Evolutionary conservation across 1,140 invertebrate species (phyloP), one percentile per base, ranked within the genome.

Genomic region (Micrasema longulum): DNA sequence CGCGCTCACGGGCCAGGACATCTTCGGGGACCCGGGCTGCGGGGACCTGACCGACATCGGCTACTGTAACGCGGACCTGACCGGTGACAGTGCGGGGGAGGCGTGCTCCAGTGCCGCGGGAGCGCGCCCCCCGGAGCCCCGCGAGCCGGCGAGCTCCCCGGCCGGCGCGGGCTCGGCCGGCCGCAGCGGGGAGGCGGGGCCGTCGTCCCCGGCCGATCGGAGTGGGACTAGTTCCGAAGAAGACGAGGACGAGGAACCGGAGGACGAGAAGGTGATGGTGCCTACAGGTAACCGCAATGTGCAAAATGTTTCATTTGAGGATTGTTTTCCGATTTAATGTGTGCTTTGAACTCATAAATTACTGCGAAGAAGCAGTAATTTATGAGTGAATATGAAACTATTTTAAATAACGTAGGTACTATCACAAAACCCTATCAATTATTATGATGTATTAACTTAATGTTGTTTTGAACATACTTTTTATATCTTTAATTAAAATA

Each of bases 1-100:
- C 48, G 66, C 66, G 12, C 50, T 55, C 50, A 50, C 38, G 48
- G 66, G 35, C 36, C 66, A n/a, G 11, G 66, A 69, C 22, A 47
- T 48, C 16, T 48, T 50, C 50, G 66, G 36, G 20, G 66, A 69
- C n/a, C 18, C 16, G 12, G 20, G 36, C 41, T 43, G 38, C 38
- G n/a, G 36, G 57, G 41, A 45, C 36, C 45, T n/a, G 1, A 22
- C 14, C 10, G 57, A 60, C 1, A 16, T 5, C 4, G 53, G 20
- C 11, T 14, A 2, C 57, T 36, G 18, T 20, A 10, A n/a, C 26
- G 22, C 31, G 1, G n/a, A 36, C 16, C 10, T 12, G 38, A 36
- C 16, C 20, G 7, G 31, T 38, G 22, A 26, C 55, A 36, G 22
- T 12, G 35, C 35, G 60, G n/a, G 41, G 53, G 20, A n/a, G 16